A percentile compares a stretch with the other conserved stretches of the same genome.
Conservation (phyloP, 2,113 vertebrate genomes). For the Myiozetetes cayanensis region DNA sequence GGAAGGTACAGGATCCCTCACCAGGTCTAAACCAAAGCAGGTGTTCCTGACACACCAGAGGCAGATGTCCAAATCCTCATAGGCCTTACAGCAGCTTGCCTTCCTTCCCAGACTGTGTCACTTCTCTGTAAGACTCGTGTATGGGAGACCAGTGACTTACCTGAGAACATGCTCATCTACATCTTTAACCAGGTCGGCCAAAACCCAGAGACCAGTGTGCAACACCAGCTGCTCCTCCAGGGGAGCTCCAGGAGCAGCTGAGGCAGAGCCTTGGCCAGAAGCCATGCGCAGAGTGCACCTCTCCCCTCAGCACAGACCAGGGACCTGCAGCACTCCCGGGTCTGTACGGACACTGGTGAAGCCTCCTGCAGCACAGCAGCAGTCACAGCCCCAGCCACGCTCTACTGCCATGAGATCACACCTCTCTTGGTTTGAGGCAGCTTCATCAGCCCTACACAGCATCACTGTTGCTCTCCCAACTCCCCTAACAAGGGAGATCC, state of each 20-base stretch:
- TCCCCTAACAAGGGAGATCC: rapidly evolving
- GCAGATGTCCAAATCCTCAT: not conserved
- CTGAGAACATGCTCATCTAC: not conserved
- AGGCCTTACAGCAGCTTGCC: not conserved
- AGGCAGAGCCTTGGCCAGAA: not conserved
- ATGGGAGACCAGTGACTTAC: not conserved
- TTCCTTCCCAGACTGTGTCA: not conserved
- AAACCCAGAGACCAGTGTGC: not conserved
- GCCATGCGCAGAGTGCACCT: not conserved
- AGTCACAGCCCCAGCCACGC: not conserved
- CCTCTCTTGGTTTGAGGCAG: not conserved
- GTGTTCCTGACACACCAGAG: not conserved
- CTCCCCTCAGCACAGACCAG: not conserved
- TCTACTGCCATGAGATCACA: rapidly evolving
- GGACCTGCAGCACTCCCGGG: not conserved
- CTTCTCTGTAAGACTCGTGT: not conserved
- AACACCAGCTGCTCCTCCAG: not conserved
- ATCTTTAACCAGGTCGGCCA: not conserved
- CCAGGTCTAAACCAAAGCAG: not conserved
- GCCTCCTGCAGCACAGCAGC: not conserved
- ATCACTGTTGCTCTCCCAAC: not conserved
- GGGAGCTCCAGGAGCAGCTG: not conserved
- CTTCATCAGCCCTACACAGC: not conserved
- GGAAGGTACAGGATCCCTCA: not conserved
- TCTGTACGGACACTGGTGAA: rapidly evolving